phyloP scores from a whole-genome alignment of 2,797 vertebrate species.

The Cryptoprocta ferox region DNA sequence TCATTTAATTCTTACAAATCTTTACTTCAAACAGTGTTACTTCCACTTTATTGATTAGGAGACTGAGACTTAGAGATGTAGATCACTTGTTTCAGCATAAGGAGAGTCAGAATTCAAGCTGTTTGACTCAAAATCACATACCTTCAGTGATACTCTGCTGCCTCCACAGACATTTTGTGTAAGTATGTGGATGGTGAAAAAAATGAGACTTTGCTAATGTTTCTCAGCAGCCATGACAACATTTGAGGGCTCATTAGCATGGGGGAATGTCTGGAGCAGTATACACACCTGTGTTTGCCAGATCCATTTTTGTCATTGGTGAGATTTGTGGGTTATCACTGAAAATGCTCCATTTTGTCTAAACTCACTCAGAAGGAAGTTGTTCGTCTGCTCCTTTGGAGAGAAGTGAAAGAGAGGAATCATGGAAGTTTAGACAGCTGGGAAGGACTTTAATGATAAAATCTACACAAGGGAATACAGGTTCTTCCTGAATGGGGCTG shows the following conservation, averaged over 20 bases:
- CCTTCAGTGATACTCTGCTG: background rate
- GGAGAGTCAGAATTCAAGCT: background rate
- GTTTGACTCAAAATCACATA: background rate
- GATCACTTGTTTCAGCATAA: background rate
- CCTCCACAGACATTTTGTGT: background rate
- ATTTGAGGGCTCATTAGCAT: background rate
- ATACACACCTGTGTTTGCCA: background rate
- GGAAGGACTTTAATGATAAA: background rate
- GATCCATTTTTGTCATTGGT: conserved; percentile 25
- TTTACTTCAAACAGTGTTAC: background rate
- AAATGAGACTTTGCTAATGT: background rate
- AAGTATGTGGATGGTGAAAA: background rate
- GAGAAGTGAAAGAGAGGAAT: background rate
- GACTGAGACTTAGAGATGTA: background rate
- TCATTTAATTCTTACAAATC: background rate
- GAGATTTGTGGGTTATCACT: background rate
- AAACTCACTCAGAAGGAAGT: background rate
- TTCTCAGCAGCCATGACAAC: background rate
- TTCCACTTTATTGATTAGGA: background rate
- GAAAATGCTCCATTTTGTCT: background rate
- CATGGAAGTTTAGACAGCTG: background rate
- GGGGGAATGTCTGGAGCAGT: background rate
- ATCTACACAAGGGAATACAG: background rate
- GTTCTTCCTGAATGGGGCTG: background rate
- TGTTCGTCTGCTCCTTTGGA: background rate